A percentile compares a stretch with the other conserved stretches of the same genome.
Evolutionary conservation across 2,888 invertebrate species (phyloP).

Genomic region (Morpho achilles): DNA sequence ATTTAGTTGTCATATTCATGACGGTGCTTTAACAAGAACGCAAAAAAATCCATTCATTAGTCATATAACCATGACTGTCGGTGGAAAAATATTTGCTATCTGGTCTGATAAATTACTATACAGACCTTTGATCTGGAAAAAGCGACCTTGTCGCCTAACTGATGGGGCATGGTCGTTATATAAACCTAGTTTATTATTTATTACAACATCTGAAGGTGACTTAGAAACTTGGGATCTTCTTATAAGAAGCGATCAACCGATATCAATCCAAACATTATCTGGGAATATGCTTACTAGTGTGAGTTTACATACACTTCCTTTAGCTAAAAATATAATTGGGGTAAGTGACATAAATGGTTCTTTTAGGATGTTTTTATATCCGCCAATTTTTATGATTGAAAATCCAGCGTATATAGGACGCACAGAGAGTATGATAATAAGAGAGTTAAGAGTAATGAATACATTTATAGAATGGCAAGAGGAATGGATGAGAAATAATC

Average conservation of each 20-base stretch:
- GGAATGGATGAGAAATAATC: conserved; percentile 72
- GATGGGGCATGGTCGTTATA: conserved; percentile 87
- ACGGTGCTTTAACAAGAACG: conserved; percentile 82
- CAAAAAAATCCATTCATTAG: conserved; percentile 81
- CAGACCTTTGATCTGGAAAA: conserved; percentile 84
- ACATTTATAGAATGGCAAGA: conserved; percentile 81
- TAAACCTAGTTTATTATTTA: conserved; percentile 84
- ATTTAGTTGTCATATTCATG: conserved; percentile 80
- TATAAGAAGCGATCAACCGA: conserved; percentile 83
- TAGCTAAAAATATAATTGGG: conserved; percentile 81
- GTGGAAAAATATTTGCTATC: conserved; percentile 85
- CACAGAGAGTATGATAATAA: conserved; percentile 65
- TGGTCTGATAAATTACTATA: conserved; percentile 84
- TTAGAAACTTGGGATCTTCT: conserved; percentile 91
- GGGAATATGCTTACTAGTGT: conserved; percentile 82
- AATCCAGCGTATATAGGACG: conserved; percentile 58
- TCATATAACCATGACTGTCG: conserved; percentile 83
- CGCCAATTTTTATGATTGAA: conserved; percentile 72
- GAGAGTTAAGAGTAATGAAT: conserved; percentile 74
- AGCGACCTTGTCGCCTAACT: conserved; percentile 77
- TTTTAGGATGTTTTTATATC: conserved; percentile 81
- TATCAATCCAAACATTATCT: conserved; percentile 82
- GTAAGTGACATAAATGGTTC: conserved; percentile 85
- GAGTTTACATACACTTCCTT: conserved; percentile 76
- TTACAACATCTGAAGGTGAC: conserved; percentile 85